phyloP scores from a whole-genome alignment of 2,888 invertebrate species.

The Gerris lacustris region DNA sequence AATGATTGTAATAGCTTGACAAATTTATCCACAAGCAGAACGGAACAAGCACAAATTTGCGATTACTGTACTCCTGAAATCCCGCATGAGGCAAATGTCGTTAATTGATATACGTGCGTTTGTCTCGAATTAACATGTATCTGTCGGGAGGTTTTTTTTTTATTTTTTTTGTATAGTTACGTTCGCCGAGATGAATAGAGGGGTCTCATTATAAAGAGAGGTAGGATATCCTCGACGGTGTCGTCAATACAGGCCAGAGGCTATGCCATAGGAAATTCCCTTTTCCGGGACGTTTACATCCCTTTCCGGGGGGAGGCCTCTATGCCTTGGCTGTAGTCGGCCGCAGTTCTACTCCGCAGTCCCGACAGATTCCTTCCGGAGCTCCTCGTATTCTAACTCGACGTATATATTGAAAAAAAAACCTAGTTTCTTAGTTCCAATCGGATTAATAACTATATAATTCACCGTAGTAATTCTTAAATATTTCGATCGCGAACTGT shows the following conservation, averaged over 20 bases:
- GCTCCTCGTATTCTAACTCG: neutral
- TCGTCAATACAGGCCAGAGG: neutral
- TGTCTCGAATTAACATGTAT: no score
- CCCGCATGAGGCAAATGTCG: no score
- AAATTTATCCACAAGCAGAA: no score
- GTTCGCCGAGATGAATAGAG: neutral
- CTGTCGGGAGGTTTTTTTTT: no score
- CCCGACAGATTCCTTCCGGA: neutral
- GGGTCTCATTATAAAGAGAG: neutral
- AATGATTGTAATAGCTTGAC: no score
- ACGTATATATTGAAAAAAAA: neutral
- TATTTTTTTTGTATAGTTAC: no score
- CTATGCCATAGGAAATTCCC: constrained; percentile 18
- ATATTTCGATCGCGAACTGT: neutral
- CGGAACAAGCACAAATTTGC: no score
- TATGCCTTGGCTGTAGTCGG: neutral
- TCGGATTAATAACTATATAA: no score
- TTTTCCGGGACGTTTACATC: constrained; percentile 29
- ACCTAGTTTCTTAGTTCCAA: neutral
- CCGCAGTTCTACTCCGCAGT: constrained; percentile 5
- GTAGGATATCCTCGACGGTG: constrained; percentile 23
- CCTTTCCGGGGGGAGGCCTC: constrained; percentile 26
- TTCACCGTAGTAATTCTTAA: no score
- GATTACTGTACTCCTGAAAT: no score
- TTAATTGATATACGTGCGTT: no score